phyloP scores from a whole-genome alignment of 2,888 invertebrate species.

The Anorthoa munda region DNA sequence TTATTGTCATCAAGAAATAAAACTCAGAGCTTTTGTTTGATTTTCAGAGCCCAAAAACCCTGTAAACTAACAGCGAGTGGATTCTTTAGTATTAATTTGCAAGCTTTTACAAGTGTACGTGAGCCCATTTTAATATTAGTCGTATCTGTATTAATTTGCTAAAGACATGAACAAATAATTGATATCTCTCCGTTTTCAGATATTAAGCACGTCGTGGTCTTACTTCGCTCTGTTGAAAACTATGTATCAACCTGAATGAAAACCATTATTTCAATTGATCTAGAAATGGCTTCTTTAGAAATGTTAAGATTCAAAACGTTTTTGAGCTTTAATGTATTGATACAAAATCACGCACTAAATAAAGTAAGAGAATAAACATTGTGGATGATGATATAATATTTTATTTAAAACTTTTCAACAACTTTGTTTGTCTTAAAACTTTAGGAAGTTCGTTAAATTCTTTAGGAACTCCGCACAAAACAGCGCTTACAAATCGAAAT shows the following conservation, averaged over 20 bases:
- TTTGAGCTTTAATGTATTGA: background rate
- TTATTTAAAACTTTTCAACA: conserved; percentile 4
- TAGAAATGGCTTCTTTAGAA: background rate
- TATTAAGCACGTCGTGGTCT: conserved; percentile 60
- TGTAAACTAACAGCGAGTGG: conserved; percentile 50
- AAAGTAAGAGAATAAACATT: conserved; percentile 18
- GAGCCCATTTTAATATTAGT: background rate
- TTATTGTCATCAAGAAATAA: background rate
- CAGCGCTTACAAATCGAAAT: background rate
- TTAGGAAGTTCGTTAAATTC: conserved; percentile 4
- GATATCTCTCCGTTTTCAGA: conserved; percentile 34
- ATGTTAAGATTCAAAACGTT: background rate
- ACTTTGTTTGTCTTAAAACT: conserved; percentile 8
- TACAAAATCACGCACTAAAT: background rate
- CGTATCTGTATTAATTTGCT: background rate
- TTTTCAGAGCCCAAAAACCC: conserved; percentile 54
- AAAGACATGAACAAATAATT: background rate
- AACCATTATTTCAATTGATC: background rate
- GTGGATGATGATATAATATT: background rate
- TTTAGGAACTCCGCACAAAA: background rate
- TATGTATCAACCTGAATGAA: conserved; percentile 48
- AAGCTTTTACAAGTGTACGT: conserved; percentile 50
- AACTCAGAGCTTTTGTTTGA: background rate
- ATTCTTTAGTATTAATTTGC: conserved; percentile 45
- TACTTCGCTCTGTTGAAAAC: conserved; percentile 60